Evolutionary conservation across 1,140 invertebrate species (phyloP), one percentile per base, ranked within the genome.

Genomic region (Meloidogyne exigua): DNA sequence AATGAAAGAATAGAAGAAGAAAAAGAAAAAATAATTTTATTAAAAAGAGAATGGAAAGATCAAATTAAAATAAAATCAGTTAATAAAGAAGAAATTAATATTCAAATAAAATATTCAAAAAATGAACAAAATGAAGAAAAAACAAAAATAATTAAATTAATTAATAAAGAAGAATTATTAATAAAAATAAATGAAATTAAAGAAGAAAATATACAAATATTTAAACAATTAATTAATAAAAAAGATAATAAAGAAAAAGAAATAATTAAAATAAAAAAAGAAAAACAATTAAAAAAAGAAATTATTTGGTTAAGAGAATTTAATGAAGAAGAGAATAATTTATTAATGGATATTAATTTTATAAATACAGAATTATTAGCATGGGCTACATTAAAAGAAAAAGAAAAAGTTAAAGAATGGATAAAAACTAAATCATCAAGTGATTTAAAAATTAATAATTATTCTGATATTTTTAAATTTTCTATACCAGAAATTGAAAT

Each of bases 381-480:
- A 7, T 26, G 25, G 70, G 39, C 39, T 23, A 66, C n/a, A 18
- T 39, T 72, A 26, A 10, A 26, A 39, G 70, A 72, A 42, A 44
- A 72, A 67, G 63, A 72, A 67, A 44, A 67, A 15, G 9, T 25
- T 21, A 42, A 32, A 49, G 70, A 42, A 32, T 28, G 36, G 39
- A 26, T 72, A 21, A 42, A 62, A 18, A 65, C 2, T n/a, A 42
- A 62, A 44, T 21, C 2, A 49, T 21, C 73, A 21, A 39, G 28
- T 69, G 11, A 66, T 42, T 11, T 57, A 75, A 23, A 25, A 25
- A 28, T 18, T 25, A 12, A 26, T 23, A 15, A 11, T 32, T 44
- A 18, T 13, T 11, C 23, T 39, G 39, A n/a, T 39, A 73, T 73
- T 75, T 26, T 75, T 67, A 15, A 75, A 69, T 25, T 67, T n/a